phyloP scores from a whole-genome alignment of 1,140 invertebrate genomes.

The Carposina sasakii region DNA sequence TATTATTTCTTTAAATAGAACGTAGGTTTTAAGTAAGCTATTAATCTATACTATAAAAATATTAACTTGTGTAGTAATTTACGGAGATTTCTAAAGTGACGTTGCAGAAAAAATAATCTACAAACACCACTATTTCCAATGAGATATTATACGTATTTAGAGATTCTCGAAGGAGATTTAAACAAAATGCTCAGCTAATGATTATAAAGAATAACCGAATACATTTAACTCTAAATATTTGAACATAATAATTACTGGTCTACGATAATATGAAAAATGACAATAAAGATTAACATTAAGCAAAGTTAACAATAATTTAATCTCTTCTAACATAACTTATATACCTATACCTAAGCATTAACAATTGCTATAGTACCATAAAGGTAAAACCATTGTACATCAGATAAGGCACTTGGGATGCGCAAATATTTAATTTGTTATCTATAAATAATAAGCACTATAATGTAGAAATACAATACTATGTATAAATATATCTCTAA shows the following conservation, averaged over 20 bases:
- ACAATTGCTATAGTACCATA: conserved; percentile 64
- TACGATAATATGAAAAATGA: conserved; percentile 28
- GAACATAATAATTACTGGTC: conserved; percentile 28
- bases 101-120: too few relatives aligned
- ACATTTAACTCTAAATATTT: conserved; percentile 38
- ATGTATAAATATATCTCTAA: conserved; percentile 43
- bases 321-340: conserved; percentile 64
- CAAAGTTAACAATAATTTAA: conserved; percentile 72
- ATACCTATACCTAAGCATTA: conserved; percentile 57
- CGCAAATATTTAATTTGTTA: conserved; percentile 53
- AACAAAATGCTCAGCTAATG: conserved; percentile 31
- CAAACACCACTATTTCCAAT: too few relatives aligned
- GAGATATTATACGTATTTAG: conserved; percentile 11
- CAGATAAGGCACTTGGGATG: conserved; percentile 65
- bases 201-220: conserved; percentile 23
- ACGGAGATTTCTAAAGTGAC: conserved; percentile 55
- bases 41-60: too few relatives aligned
- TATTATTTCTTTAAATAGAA: too few relatives aligned
- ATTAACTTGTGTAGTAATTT: too few relatives aligned
- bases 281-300: conserved; percentile 65
- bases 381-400: conserved; percentile 62
- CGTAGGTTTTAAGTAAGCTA: too few relatives aligned
- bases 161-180: conserved; percentile 24
- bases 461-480: conserved; percentile 40
- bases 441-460: conserved; percentile 64